phyloP scores from a whole-genome alignment of 2,888 invertebrate genomes.

The Eupithecia exiguata region DNA sequence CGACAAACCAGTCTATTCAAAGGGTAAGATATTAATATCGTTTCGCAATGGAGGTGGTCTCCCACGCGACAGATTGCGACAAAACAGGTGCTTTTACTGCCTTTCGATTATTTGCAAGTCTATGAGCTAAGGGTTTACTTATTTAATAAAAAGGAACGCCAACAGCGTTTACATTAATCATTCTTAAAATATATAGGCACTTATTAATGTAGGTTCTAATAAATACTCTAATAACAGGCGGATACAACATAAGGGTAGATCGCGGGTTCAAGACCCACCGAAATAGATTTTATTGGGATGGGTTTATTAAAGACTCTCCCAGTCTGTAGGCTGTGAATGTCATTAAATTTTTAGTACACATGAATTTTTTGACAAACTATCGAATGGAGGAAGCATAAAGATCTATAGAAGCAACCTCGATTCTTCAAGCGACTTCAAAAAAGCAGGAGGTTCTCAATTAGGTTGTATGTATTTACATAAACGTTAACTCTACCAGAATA shows the following conservation, averaged over 20 bases:
- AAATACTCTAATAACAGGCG: no score
- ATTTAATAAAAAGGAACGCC: no score
- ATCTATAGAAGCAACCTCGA: background rate
- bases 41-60: conserved; percentile 31
- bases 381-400: background rate
- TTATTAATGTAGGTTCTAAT: no score
- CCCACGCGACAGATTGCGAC: conserved; percentile 44
- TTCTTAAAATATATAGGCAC: no score
- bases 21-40: conserved; percentile 12
- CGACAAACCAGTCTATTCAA: conserved; percentile 21
- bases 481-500: background rate
- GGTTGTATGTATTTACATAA: background rate
- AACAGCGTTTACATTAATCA: no score
- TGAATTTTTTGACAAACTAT: background rate
- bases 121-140: conserved; percentile 31
- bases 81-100: conserved; percentile 44
- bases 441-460: background rate
- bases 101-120: conserved; percentile 46
- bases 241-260: no score
- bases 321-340: background rate
- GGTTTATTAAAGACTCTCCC: background rate
- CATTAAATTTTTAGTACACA: background rate
- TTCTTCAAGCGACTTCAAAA: background rate
- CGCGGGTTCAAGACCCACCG: no score
- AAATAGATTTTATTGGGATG: no score